Conservation (phyloP, 2,797 vertebrate species). For the Scyliorhinus canicula region DNA sequence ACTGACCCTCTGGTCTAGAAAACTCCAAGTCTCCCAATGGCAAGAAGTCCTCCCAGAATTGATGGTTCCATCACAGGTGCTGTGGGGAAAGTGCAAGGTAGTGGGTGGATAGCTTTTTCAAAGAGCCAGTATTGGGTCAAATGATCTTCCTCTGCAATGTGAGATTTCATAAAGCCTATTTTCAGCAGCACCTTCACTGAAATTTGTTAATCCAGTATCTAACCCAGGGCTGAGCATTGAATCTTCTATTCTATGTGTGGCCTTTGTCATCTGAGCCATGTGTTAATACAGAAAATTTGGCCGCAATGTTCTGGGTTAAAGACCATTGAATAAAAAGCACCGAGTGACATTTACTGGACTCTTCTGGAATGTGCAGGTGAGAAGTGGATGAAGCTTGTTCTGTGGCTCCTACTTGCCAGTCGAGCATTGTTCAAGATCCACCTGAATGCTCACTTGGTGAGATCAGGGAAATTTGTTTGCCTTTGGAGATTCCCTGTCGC, state of each 20-base stretch:
- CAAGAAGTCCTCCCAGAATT: too few relatives aligned
- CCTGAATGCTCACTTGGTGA: background rate
- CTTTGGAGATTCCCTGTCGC: too few relatives aligned
- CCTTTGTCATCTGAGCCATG: background rate
- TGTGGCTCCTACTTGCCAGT: background rate
- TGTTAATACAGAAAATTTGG: background rate
- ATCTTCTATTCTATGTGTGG: background rate
- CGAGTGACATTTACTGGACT: background rate
- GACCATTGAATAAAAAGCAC: background rate
- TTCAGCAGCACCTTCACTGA: background rate
- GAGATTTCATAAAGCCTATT: background rate
- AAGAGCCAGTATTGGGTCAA: background rate
- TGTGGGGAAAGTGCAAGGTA: background rate
- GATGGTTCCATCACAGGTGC: too few relatives aligned
- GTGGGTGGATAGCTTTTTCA: background rate
- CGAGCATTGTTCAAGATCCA: background rate
- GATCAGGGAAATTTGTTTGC: background rate
- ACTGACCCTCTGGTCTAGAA: too few relatives aligned
- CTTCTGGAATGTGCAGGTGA: background rate
- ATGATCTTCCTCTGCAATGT: background rate
- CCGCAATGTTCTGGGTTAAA: background rate
- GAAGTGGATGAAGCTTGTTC: background rate
- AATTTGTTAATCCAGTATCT: background rate
- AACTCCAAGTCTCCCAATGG: too few relatives aligned
- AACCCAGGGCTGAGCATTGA: background rate